These are phyloP conservation scores for Marronus borbonicus DNA, from an alignment of 2,888 invertebrate species.

Conservation along the genomic window DNA sequence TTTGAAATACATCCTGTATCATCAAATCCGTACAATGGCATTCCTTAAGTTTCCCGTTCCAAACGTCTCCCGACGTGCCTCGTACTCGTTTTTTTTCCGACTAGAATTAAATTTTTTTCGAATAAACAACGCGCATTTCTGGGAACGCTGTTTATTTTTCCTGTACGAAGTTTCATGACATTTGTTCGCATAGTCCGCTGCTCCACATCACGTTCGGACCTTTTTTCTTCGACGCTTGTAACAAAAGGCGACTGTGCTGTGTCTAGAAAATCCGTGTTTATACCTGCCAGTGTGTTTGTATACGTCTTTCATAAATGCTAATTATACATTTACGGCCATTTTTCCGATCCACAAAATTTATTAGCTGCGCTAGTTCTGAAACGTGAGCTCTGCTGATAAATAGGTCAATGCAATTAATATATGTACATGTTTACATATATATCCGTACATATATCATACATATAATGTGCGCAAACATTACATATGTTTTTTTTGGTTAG, in stretches of 20 bases:
- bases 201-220: slow-evolving; percentile 23
- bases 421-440: slow-evolving; percentile 1
- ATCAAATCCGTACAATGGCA: slow-evolving; percentile 1
- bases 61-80: not conserved
- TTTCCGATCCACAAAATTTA: slow-evolving; percentile 29
- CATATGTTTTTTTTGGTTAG: not conserved
- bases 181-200: slow-evolving; percentile 29
- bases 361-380: slow-evolving; percentile 7
- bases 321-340: slow-evolving; percentile 39
- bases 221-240: slow-evolving; percentile 1
- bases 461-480: too few species aligned
- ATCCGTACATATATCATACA: not conserved
- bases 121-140: slow-evolving; percentile 35
- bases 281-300: slow-evolving; percentile 20
- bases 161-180: slow-evolving; percentile 32
- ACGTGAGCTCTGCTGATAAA: slow-evolving; percentile 10
- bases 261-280: slow-evolving; percentile 19
- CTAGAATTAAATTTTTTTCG: slow-evolving; percentile 37
- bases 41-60: slow-evolving; percentile 1
- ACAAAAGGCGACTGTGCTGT: slow-evolving; percentile 8
- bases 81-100: slow-evolving; percentile 17
- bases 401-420: slow-evolving; percentile 45
- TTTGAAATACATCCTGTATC: not conserved
- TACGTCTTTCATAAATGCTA: slow-evolving; percentile 36
- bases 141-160: slow-evolving; percentile 41